Base-by-base conservation (phyloP, 2,113 vertebrate species). In the Motacilla alba region DNA sequence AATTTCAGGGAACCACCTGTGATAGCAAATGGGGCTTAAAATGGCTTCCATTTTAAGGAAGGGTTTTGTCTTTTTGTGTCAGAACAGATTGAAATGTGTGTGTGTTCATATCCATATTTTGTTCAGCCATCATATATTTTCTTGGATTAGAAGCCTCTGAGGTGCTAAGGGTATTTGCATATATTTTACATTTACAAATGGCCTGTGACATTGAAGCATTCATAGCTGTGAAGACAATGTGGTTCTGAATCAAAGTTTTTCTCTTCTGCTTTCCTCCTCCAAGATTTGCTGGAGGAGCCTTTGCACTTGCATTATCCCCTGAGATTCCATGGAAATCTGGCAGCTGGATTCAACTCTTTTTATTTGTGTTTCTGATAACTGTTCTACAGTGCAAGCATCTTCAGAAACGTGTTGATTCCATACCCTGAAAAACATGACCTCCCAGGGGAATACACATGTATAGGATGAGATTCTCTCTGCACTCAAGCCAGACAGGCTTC, bases 401-500 rank as follows among this genome's bases (percentile, higher is more conserved):
- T 84, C 62, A 69, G 74, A 84, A 82, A 23, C 27, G 6, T 50
- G 13, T 49, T 46, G 26, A 64, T 92, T 77, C 59, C 64, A 6
- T 30, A 37, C 27, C 33, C 44, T 79, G 82, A 60, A 70, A 81
- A 86, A 24, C n/a, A 37, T 7, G 15, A 88, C n/a, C 17, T 20
- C 22, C 8, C 24, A 37, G 49, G 49, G 41, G 53, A 52, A 26
- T 74, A 46, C 56, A 62, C 0, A 0, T 76, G 31, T 27, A 35
- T 10, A 63, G 87, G 47, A 49, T 49, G 1, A 35, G 76, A 77
- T 76, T 44, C 27, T 76, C 27, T 24, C 67, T 58, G 59, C 47
- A 19, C 35, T 46, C 64, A 55, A 87, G 60, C n/a, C 12, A 33
- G 39, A 14, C 26, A 50, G 31, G 20, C 33, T 79, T 82, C 56